These are phyloP conservation scores for Synodontis membranacea DNA, from an alignment of 2,113 vertebrate genomes.

Conservation along the genomic window DNA sequence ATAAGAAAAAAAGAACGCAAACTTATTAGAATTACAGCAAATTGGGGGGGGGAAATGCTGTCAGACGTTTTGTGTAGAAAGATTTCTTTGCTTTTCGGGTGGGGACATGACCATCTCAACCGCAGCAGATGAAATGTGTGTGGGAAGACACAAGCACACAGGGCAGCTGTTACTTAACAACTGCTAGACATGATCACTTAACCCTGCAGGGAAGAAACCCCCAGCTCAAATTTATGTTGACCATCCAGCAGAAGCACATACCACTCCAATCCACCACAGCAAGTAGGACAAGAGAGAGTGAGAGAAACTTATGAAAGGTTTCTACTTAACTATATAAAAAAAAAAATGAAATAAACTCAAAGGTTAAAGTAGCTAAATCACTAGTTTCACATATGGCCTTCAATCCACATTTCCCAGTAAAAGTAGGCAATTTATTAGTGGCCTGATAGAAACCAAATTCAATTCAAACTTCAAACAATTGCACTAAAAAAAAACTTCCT, in stretches of 20 bases:
- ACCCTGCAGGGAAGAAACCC: constrained; percentile 40
- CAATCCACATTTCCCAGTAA: background rate
- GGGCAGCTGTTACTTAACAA: constrained; percentile 63
- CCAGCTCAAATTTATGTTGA: background rate
- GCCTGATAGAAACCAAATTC: background rate
- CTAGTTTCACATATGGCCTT: background rate
- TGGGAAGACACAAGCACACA: constrained; percentile 58
- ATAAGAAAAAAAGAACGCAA: background rate
- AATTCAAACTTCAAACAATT: background rate
- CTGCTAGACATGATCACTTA: constrained; percentile 64
- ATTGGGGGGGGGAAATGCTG: background rate
- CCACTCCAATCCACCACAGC: background rate
- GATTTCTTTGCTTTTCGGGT: background rate
- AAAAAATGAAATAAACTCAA: background rate
- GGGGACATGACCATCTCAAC: background rate
- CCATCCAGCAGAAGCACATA: constrained; percentile 14
- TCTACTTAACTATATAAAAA: background rate
- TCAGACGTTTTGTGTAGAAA: background rate
- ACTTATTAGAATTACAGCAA: background rate
- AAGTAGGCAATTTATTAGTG: background rate
- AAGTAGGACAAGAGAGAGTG: background rate
- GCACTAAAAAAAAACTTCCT: background rate
- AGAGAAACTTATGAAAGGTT: background rate
- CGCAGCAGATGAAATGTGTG: constrained; percentile 5
- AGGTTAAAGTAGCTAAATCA: background rate